phyloP scores from a whole-genome alignment of 2,888 invertebrate species.

The Acanthococcus lagerstroemiae region DNA sequence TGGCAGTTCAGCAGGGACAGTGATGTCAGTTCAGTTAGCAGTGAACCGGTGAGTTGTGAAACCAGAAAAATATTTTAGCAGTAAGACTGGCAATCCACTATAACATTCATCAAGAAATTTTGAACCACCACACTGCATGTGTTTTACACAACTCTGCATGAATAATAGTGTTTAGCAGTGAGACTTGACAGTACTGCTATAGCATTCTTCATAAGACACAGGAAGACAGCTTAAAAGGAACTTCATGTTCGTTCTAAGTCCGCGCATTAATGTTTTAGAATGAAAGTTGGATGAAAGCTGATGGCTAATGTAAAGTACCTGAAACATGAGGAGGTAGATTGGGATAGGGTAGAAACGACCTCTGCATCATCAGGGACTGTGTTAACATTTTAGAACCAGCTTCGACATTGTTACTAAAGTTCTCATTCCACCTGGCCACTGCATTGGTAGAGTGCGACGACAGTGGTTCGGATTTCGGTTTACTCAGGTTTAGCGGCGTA shows the following conservation, averaged over 20 bases:
- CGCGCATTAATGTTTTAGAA: neutral
- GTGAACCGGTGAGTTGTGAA: too few species aligned
- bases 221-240: neutral
- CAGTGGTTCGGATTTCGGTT: conserved; percentile 52
- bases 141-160: too few species aligned
- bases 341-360: conserved; percentile 50
- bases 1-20: too few species aligned
- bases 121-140: too few species aligned
- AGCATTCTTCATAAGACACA: neutral
- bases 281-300: neutral
- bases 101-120: too few species aligned
- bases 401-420: conserved; percentile 40
- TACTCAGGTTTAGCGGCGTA: conserved; percentile 77
- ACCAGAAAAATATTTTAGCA: too few species aligned
- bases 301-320: conserved; percentile 35
- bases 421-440: conserved; percentile 34
- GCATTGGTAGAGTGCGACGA: conserved; percentile 36
- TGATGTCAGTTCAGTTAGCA: too few species aligned
- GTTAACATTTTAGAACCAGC: conserved; percentile 48
- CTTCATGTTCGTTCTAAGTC: neutral
- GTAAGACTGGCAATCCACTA: too few species aligned
- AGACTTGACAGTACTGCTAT: too few species aligned
- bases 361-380: conserved; percentile 50
- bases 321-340: conserved; percentile 50
- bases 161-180: neutral